A percentile compares a stretch with the other conserved stretches of the same genome.
These are phyloP conservation scores for Poecilobothrus nobilitatus DNA, from an alignment of 2,888 invertebrate genomes.

Conservation along the genomic window DNA sequence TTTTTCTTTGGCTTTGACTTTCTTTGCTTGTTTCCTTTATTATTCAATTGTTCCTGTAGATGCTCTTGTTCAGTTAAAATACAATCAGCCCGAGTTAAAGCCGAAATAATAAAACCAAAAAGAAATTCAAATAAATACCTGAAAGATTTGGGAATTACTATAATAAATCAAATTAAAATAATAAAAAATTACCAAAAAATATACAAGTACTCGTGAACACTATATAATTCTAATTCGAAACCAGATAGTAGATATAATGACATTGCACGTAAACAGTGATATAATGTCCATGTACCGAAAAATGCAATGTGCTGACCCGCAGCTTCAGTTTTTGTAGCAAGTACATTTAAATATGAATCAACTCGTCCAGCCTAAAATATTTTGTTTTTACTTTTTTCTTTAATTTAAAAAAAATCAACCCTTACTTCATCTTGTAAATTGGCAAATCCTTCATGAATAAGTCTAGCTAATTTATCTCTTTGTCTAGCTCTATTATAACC, in stretches of 20 bases:
- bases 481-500: conserved; percentile 95
- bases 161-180: background rate
- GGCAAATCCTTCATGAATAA: conserved; percentile 79
- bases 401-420: background rate
- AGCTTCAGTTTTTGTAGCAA: conserved; percentile 54
- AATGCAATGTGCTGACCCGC: conserved; percentile 70
- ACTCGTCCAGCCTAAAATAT: conserved; percentile 70
- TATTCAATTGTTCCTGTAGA: conserved; percentile 44
- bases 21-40: conserved; percentile 35
- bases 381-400: background rate
- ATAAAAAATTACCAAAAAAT: conserved; percentile 73
- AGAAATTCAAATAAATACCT: conserved; percentile 91
- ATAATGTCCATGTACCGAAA: conserved; percentile 90
- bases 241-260: conserved; percentile 88
- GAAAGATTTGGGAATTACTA: conserved; percentile 24
- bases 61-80: conserved; percentile 69
- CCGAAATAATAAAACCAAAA: conserved; percentile 88
- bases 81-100: conserved; percentile 79
- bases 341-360: conserved; percentile 69
- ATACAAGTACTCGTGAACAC: conserved; percentile 91
- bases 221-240: conserved; percentile 91
- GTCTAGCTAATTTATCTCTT: conserved; percentile 81
- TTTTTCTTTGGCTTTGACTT: conserved; percentile 45
- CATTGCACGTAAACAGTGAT: conserved; percentile 88
- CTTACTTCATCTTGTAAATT: conserved; percentile 82